Percentiles rank a stretch among this genome's conserved stretches.
Evolutionary conservation across 2,888 invertebrate species (phyloP).

Genomic region (Pollenia labialis): DNA sequence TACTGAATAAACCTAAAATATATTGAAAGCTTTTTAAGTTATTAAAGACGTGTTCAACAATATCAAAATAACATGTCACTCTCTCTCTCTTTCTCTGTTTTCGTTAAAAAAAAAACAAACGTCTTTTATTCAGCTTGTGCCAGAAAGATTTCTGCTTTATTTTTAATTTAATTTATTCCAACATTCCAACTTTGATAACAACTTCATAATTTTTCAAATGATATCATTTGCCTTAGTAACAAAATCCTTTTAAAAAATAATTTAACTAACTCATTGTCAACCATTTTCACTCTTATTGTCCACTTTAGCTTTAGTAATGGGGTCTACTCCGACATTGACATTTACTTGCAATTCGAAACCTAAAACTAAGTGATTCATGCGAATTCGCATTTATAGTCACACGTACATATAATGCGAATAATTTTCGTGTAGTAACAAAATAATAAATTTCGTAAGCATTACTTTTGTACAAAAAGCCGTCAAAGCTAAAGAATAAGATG

Average conservation of each 20-base stretch:
- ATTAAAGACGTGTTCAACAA: no score
- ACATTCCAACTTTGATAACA: neutral
- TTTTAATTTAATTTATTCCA: neutral
- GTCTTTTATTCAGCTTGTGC: no score
- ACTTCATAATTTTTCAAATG: conserved; percentile 6
- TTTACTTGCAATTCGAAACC: conserved; percentile 66
- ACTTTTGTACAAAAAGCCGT: conserved; percentile 11
- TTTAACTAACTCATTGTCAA: conserved; percentile 22
- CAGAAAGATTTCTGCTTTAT: no score
- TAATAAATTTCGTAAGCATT: conserved; percentile 42
- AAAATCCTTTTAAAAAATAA: conserved; percentile 18
- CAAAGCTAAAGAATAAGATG: conserved; percentile 25
- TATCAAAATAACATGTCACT: no score
- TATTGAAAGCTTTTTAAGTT: no score
- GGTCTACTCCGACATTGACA: conserved; percentile 67
- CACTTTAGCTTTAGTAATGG: conserved; percentile 49
- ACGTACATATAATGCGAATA: neutral
- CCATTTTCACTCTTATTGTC: conserved; percentile 43
- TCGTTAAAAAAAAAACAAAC: no score
- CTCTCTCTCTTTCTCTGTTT: no score
- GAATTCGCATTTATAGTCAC: neutral
- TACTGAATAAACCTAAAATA: no score
- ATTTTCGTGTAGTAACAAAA: conserved; percentile 39
- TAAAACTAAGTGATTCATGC: conserved; percentile 57
- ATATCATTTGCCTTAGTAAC: conserved; percentile 1